Base-by-base conservation (phyloP, 2,888 invertebrate species). In the Sericinus montela region DNA sequence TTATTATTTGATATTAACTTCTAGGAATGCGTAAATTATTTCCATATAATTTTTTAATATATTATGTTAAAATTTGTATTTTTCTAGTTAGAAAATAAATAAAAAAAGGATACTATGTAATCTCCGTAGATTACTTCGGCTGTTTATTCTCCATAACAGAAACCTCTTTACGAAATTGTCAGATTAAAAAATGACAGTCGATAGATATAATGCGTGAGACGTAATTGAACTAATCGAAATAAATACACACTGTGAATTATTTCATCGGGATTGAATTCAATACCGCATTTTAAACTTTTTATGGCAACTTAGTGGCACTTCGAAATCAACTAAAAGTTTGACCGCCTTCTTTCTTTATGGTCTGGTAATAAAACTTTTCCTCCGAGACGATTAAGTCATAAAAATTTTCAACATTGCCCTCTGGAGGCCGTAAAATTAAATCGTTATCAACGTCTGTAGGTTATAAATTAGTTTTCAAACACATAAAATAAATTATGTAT, bases 371-470 rank as follows among this genome's bases (percentile, higher is more conserved):
- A 49, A 49, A 49, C 45, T 45, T 44, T 35, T 40, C 49, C 38
- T 39, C 35, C 25, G 35, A 38, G 42, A 38, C 52, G 49, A 56
- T 56, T 55, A 54, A 54, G 56, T 51, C 55, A 55, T 60, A 60
- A 60, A 60, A 58, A 58, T 43, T 58, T 58, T 53, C 49, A 58
- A 47, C 57, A 52, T 50, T 53, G 54, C 57, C 57, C 54, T 57
- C 50, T 40, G 29, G 49, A 42, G 43, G 41, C 41, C 39, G 43
- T 52, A 53, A 55, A 54, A 39, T 54, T 49, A 48, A 53, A 50
- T 55, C 57, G 53, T 57, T 53, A 52, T 47, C 25, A 36, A 35
- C 36, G 41, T 30, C 40, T 29, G 39, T 48, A 45, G 36, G 39
- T 36, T 38, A 55, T 55, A 53, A 49, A 55, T 55, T 46, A 55